Percentiles rank a stretch among this genome's conserved stretches.
Evolutionary conservation across 1,140 invertebrate genomes (phyloP).

Genomic region (Prorops nasuta): DNA sequence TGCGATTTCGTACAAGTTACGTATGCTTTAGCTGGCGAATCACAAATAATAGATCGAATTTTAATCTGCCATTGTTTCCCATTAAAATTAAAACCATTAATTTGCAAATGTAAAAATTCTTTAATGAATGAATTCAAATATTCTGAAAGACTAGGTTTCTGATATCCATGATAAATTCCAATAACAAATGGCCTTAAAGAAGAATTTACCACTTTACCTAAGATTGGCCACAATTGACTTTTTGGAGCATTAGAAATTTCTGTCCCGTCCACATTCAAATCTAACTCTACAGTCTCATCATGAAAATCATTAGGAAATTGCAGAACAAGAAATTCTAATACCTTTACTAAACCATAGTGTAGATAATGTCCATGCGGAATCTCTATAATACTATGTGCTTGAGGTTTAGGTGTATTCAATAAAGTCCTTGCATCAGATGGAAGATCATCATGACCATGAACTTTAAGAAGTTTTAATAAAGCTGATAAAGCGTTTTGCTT

Average conservation of each 20-base stretch:
- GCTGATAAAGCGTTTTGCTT: too few species aligned
- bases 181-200: not conserved
- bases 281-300: not conserved
- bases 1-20: not conserved
- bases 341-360: not conserved
- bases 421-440: constrained; percentile 7
- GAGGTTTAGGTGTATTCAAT: constrained; percentile 4
- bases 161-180: not conserved
- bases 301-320: not conserved
- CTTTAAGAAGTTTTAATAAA: too few species aligned
- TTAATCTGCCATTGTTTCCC: not conserved
- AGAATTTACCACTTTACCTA: constrained; percentile 7
- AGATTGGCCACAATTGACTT: constrained; percentile 14
- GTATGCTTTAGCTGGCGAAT: not conserved
- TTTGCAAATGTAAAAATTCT: not conserved
- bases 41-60: constrained; percentile 1
- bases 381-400: not conserved
- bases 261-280: constrained; percentile 5
- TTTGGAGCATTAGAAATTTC: constrained; percentile 17
- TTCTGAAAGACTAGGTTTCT: not conserved
- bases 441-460: too few species aligned
- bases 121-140: not conserved
- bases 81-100: not conserved
- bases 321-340: not conserved
- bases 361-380: not conserved